These are phyloP conservation scores for Clinocottus analis DNA, from an alignment of 2,113 vertebrate species.

Conservation along the genomic window DNA sequence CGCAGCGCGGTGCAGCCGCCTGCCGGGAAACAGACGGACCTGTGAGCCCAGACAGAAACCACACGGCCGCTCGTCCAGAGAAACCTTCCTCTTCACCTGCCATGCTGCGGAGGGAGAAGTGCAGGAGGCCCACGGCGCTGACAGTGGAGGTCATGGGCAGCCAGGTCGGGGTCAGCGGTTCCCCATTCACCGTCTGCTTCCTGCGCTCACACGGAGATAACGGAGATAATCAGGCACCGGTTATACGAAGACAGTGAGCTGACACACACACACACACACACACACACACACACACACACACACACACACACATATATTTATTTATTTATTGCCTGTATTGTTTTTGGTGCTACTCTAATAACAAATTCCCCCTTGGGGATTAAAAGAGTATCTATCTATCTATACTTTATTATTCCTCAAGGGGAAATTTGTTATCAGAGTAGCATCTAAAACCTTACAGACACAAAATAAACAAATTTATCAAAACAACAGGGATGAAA, in stretches of 20 bases:
- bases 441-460: too few relatives aligned
- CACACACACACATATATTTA: too few relatives aligned
- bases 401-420: too few relatives aligned
- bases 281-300: too few relatives aligned
- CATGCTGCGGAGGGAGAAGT: constrained; percentile 62
- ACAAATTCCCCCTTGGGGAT: too few relatives aligned
- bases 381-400: too few relatives aligned
- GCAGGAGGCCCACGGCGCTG: constrained; percentile 57
- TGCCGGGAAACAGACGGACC: background rate
- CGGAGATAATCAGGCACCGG: background rate
- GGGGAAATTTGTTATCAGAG: too few relatives aligned
- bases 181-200: constrained; percentile 50
- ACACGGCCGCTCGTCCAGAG: background rate
- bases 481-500: too few relatives aligned
- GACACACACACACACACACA: too few relatives aligned
- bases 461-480: too few relatives aligned
- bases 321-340: too few relatives aligned
- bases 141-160: constrained; percentile 60
- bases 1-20: constrained; percentile 12
- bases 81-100: constrained; percentile 28
- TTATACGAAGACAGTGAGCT: background rate
- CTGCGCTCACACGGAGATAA: constrained; percentile 29
- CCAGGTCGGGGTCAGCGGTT: constrained; percentile 64
- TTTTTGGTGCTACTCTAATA: too few relatives aligned
- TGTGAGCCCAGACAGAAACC: background rate